Evolutionary conservation across 2,797 vertebrate species (phyloP).

Genomic region (Melanotaenia trifasciata): DNA sequence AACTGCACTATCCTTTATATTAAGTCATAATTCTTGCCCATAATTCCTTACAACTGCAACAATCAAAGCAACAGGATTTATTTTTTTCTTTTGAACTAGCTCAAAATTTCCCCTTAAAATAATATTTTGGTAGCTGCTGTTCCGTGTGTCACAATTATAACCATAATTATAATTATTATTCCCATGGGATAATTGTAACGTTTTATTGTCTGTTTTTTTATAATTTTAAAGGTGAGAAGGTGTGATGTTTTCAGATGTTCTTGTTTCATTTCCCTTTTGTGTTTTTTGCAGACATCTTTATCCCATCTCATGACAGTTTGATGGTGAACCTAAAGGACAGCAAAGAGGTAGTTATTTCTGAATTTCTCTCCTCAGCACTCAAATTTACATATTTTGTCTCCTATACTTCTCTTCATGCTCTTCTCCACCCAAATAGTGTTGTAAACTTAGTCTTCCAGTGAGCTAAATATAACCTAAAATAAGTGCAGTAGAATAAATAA

Average conservation of each 20-base stretch:
- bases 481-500: no score
- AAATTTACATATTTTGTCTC: conserved; percentile 20
- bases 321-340: conserved; percentile 97
- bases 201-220: no score
- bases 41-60: background rate
- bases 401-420: background rate
- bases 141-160: no score
- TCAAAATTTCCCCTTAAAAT: no score
- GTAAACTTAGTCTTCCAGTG: background rate
- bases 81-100: no score
- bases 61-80: background rate
- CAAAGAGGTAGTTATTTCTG: conserved; percentile 86
- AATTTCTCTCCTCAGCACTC: background rate
- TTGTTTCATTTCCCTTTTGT: background rate
- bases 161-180: no score
- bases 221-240: no score
- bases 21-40: background rate
- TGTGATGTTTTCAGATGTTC: background rate
- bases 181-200: no score
- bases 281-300: conserved; percentile 89
- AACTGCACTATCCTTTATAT: no score
- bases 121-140: no score
- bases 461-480: background rate
- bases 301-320: conserved; percentile 94
- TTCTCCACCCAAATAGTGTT: background rate